These are phyloP conservation scores for Corythaixoides concolor DNA, from an alignment of 2,113 vertebrate species.

Conservation along the genomic window DNA sequence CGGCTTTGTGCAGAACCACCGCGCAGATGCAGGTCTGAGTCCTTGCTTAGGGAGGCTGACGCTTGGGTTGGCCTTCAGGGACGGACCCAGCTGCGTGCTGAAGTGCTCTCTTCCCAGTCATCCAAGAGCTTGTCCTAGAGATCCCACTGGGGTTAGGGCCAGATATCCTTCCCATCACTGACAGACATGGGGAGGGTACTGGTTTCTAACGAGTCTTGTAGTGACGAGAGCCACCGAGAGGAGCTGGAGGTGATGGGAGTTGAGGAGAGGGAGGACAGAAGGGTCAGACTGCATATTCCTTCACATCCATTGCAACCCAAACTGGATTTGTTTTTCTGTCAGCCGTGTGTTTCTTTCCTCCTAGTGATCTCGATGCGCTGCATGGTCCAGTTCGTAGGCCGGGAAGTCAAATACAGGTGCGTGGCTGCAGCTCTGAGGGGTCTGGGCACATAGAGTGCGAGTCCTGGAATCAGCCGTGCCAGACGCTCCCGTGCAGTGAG, in stretches of 20 bases:
- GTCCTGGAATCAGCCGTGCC: neutral
- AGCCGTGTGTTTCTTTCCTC: conserved; percentile 26
- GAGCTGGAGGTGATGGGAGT: neutral
- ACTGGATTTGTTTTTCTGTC: neutral
- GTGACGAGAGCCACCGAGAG: neutral
- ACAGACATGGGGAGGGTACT: neutral
- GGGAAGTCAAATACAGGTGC: conserved; percentile 88
- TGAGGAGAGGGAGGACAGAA: neutral
- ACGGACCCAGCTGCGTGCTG: neutral
- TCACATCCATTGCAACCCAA: neutral
- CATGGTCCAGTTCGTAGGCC: conserved; percentile 91
- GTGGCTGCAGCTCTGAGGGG: neutral
- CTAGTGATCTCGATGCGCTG: conserved; percentile 87
- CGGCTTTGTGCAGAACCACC: fast-evolving
- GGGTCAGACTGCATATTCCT: neutral
- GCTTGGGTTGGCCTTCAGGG: neutral
- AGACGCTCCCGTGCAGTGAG: fast-evolving
- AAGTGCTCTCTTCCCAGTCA: neutral
- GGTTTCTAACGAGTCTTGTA: neutral
- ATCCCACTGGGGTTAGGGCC: neutral
- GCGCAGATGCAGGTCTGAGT: neutral
- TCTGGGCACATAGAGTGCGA: neutral
- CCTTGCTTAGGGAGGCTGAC: no score
- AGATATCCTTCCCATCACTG: neutral
- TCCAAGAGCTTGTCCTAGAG: neutral